A percentile compares a stretch with the other conserved stretches of the same genome.
phyloP scores from a whole-genome alignment of 2,113 vertebrate genomes.

The Dicrurus megarhynchus region DNA sequence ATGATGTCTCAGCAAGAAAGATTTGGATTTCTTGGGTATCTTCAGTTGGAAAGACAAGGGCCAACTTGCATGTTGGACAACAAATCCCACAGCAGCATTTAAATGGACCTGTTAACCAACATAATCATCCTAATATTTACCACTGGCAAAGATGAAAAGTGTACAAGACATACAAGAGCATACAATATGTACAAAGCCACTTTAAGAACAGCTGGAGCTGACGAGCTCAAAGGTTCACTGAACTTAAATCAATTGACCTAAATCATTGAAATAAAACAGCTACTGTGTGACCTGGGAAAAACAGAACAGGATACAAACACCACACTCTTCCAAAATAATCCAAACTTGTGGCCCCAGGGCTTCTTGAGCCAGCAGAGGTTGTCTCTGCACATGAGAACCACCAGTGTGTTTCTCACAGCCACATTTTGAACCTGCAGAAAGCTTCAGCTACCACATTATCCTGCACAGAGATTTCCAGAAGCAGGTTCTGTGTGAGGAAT shows the following conservation, averaged over 20 bases:
- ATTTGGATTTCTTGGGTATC: neutral
- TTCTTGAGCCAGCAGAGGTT: neutral
- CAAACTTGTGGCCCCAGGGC: neutral
- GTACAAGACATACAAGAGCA: neutral
- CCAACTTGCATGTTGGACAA: neutral
- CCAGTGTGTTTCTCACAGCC: neutral
- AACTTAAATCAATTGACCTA: neutral
- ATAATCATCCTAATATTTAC: neutral
- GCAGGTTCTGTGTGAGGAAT: neutral
- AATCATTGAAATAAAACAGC: neutral
- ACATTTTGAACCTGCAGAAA: neutral
- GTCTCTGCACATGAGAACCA: neutral
- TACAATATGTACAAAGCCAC: neutral
- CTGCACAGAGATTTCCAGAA: neutral
- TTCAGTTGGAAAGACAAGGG: neutral
- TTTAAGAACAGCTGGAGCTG: neutral
- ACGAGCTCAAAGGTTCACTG: fast-evolving
- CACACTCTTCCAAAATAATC: neutral
- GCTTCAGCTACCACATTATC: neutral
- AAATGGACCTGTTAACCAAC: neutral
- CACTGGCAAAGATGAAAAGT: neutral
- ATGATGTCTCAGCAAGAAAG: neutral
- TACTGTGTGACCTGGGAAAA: neutral
- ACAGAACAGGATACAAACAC: neutral
- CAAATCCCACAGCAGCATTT: neutral